Conservation (phyloP, 2,797 vertebrate species). For the Fringilla coelebs region DNA sequence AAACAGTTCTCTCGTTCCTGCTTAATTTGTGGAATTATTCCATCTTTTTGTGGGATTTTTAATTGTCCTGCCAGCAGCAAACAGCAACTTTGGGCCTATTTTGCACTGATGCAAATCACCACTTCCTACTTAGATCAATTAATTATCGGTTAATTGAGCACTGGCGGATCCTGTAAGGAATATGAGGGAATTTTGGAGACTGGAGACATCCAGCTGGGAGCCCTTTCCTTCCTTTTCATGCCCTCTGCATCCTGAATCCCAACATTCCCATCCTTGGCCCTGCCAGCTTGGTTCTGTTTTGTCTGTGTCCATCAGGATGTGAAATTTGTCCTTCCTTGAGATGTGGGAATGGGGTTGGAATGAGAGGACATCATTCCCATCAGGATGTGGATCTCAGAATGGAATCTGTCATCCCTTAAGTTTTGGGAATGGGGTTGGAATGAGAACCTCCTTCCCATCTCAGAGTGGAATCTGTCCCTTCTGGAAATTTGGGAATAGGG, state of each 20-base stretch:
- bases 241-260: neutral
- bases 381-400: neutral
- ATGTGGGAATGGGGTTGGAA: neutral
- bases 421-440: neutral
- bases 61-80: neutral
- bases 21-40: neutral
- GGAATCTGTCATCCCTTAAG: neutral
- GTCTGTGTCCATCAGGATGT: neutral
- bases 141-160: neutral
- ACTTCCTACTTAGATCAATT: neutral
- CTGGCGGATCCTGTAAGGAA: neutral
- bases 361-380: neutral
- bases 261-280: neutral
- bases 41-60: neutral
- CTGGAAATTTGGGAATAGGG: rapidly evolving
- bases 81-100: neutral
- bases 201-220: neutral
- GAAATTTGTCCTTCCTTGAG: neutral
- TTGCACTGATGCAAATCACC: neutral
- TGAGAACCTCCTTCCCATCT: neutral
- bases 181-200: neutral
- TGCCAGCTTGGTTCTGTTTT: neutral
- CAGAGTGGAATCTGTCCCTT: rapidly evolving
- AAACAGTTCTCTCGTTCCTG: neutral
- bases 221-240: neutral